Evolutionary conservation across 1,140 invertebrate species (phyloP).

Genomic region (Eriocheir sinensis): DNA sequence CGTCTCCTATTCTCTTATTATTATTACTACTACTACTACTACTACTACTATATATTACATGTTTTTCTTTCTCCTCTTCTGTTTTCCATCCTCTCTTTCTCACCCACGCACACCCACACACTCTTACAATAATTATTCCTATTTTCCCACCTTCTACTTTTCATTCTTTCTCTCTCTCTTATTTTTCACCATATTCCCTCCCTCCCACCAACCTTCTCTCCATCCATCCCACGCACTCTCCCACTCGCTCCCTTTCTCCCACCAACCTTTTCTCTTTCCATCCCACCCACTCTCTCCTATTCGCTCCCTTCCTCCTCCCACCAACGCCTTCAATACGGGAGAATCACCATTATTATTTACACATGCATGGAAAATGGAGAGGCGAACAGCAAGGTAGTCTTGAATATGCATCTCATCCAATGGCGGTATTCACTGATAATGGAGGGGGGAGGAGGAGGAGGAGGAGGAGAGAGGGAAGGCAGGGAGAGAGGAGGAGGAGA

Average conservation of each 20-base stretch:
- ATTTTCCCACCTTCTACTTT: neutral
- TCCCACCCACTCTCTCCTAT: too few species aligned
- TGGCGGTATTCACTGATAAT: too few species aligned
- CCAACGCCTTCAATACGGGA: neutral
- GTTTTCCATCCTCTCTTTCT: neutral
- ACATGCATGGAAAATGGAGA: neutral
- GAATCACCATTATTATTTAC: neutral
- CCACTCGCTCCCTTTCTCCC: neutral
- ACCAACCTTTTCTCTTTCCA: neutral
- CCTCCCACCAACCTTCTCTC: neutral
- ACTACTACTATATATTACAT: too few species aligned
- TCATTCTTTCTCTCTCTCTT: too few species aligned
- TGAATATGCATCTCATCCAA: neutral
- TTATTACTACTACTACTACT: too few species aligned
- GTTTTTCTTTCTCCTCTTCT: neutral
- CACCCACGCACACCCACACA: neutral
- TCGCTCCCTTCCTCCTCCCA: neutral
- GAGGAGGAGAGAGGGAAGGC: neutral
- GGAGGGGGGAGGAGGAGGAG: neutral
- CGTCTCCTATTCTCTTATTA: too few species aligned
- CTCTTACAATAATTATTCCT: neutral
- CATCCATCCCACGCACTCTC: conserved; percentile 10
- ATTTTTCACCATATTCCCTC: neutral
- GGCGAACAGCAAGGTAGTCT: neutral
- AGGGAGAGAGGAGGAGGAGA: conserved; percentile 20